A percentile compares a stretch with the other conserved stretches of the same genome.
These are phyloP conservation scores for Australoheros facetus DNA, from an alignment of 2,797 vertebrate species.

Conservation along the genomic window DNA sequence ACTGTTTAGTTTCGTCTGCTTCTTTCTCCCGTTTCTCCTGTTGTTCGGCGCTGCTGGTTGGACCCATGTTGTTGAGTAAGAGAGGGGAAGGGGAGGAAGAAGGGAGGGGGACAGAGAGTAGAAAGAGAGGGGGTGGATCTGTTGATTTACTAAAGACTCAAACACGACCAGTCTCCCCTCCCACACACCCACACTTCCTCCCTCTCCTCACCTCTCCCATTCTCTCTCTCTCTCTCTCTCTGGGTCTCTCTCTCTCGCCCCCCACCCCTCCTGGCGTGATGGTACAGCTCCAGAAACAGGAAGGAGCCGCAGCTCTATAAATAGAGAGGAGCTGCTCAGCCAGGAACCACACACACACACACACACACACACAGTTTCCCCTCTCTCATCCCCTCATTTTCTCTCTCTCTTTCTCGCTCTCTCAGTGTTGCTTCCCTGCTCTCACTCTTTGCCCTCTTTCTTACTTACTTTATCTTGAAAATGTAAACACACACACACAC, in stretches of 20 bases:
- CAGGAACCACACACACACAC: slow-evolving; percentile 68
- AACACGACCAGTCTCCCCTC: slow-evolving; percentile 74
- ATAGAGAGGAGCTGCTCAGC: slow-evolving; percentile 78
- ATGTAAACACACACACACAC: slow-evolving; percentile 25
- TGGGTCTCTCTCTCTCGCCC: slow-evolving; percentile 17
- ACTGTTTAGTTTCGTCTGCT: slow-evolving; percentile 12
- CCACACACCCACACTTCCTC: slow-evolving; percentile 74
- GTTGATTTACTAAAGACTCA: slow-evolving; percentile 83
- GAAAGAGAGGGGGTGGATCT: slow-evolving; percentile 68
- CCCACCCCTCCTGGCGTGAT: slow-evolving; percentile 66
- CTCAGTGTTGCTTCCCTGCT: slow-evolving; percentile 23
- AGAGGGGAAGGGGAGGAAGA: slow-evolving; percentile 47
- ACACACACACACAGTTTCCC: slow-evolving; percentile 56
- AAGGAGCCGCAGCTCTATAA: slow-evolving; percentile 82
- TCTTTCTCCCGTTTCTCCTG: slow-evolving; percentile 24
- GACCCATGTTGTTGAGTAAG: slow-evolving; percentile 62
- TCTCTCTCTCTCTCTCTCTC: slow-evolving; percentile 35
- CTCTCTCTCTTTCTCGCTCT: slow-evolving; percentile 25
- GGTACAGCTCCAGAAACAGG: slow-evolving; percentile 83
- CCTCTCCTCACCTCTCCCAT: slow-evolving; percentile 44
- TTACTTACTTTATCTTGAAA: slow-evolving; percentile 50
- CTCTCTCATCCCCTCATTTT: slow-evolving; percentile 54
- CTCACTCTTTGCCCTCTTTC: slow-evolving; percentile 31
- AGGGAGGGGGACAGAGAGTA: slow-evolving; percentile 30
- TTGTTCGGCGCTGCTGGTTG: slow-evolving; percentile 53